Conservation (phyloP, 2,797 vertebrate genomes). For the Dicrostonyx torquatus region DNA sequence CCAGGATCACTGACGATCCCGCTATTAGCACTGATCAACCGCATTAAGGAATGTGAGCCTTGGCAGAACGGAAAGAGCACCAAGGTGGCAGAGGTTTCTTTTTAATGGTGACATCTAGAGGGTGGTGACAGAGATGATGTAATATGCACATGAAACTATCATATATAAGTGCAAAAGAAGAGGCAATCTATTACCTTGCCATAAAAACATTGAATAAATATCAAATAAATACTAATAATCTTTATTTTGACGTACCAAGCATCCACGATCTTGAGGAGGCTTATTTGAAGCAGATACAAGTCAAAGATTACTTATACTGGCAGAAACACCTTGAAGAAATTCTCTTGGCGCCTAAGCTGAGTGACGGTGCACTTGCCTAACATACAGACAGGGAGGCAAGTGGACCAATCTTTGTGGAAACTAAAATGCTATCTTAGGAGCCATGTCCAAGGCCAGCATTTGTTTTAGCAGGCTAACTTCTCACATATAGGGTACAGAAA, state of each 20-base stretch:
- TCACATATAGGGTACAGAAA: conserved; percentile 32
- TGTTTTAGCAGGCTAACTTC: conserved; percentile 27
- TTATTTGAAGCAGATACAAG: conserved; percentile 53
- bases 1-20: background rate
- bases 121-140: background rate
- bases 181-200: background rate
- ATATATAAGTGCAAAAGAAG: background rate
- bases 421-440: conserved; percentile 45
- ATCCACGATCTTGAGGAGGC: conserved; percentile 19
- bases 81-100: background rate
- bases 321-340: conserved; percentile 52
- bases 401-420: conserved; percentile 15
- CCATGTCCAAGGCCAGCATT: background rate
- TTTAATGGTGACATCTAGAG: background rate
- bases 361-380: no score
- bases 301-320: conserved; percentile 11
- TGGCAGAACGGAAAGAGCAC: background rate
- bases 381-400: background rate
- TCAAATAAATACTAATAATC: conserved; percentile 31
- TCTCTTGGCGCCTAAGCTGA: background rate
- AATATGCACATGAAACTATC: background rate
- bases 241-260: conserved; percentile 14
- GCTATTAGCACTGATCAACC: background rate
- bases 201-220: conserved; percentile 49
- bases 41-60: conserved; percentile 4